phyloP scores from a whole-genome alignment of 2,113 vertebrate genomes.

The Rhodinocichla rosea region DNA sequence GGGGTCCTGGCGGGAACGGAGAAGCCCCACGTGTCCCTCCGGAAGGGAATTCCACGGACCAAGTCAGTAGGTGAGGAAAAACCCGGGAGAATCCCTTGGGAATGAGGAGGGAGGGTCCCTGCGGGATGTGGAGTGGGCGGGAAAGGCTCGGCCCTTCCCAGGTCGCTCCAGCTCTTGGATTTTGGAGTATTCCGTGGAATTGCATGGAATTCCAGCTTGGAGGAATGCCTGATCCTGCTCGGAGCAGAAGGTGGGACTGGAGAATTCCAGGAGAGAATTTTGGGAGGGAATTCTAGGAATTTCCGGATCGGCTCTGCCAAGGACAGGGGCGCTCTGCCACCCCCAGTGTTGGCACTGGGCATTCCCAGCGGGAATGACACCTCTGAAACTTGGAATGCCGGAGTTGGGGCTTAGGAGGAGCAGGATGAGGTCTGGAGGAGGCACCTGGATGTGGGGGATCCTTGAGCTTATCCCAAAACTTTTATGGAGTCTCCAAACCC shows the following conservation, averaged over 20 bases:
- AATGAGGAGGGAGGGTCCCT: not conserved
- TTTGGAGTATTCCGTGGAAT: not conserved
- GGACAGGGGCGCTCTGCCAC: not conserved
- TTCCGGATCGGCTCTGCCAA: rapidly evolving
- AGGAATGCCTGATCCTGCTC: not conserved
- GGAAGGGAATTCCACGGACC: not conserved
- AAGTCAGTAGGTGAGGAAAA: not conserved
- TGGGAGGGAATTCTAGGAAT: not conserved
- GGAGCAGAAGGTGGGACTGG: rapidly evolving
- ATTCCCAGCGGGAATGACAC: not conserved
- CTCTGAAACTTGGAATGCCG: not conserved
- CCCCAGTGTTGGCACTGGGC: too few relatives aligned
- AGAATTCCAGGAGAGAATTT: not conserved
- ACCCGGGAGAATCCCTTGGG: not conserved
- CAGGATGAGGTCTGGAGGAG: not conserved
- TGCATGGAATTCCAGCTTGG: not conserved
- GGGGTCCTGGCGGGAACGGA: not conserved
- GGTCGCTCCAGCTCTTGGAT: not conserved
- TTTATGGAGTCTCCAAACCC: not conserved
- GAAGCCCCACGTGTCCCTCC: not conserved
- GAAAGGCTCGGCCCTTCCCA: not conserved
- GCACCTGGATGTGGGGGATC: not conserved
- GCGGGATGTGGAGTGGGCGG: rapidly evolving
- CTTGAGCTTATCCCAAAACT: not conserved
- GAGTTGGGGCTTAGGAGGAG: not conserved